Conservation (phyloP, 2,797 vertebrate genomes). For the Gymnothorax reevesii region DNA sequence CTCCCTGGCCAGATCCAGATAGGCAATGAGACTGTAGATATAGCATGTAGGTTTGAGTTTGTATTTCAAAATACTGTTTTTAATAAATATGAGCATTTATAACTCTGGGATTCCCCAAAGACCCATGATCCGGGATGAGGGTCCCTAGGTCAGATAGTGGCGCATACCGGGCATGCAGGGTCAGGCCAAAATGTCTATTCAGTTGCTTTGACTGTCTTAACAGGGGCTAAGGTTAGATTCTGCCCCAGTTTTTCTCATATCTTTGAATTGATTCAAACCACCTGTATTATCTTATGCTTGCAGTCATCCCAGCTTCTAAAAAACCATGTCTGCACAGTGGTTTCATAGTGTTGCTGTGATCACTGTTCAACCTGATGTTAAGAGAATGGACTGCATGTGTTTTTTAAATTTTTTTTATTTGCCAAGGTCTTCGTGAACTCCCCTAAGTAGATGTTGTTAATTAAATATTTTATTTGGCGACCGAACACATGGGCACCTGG, state of each 20-base stretch:
- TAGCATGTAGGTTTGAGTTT: too few species aligned
- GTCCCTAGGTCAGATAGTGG: too few species aligned
- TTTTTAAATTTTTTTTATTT: not conserved
- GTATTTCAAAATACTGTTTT: too few species aligned
- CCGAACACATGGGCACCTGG: not conserved
- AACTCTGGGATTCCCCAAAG: too few species aligned
- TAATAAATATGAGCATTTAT: too few species aligned
- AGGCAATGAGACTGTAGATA: too few species aligned
- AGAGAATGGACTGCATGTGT: not conserved
- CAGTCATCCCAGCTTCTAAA: not conserved
- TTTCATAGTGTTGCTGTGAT: slow-evolving; percentile 17
- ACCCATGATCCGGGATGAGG: too few species aligned
- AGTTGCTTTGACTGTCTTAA: not conserved
- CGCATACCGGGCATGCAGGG: not conserved
- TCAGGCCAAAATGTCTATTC: not conserved
- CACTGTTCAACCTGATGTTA: not conserved
- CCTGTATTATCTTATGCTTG: not conserved
- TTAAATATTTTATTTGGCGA: not conserved
- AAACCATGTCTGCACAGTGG: not conserved
- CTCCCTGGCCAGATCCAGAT: too few species aligned
- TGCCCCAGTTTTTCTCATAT: not conserved
- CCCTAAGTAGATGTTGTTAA: not conserved
- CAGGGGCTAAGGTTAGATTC: not conserved
- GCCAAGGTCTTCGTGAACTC: slow-evolving; percentile 6
- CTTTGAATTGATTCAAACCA: not conserved